Evolutionary conservation across 2,113 vertebrate genomes (phyloP).

Genomic region (Platichthys flesus): DNA sequence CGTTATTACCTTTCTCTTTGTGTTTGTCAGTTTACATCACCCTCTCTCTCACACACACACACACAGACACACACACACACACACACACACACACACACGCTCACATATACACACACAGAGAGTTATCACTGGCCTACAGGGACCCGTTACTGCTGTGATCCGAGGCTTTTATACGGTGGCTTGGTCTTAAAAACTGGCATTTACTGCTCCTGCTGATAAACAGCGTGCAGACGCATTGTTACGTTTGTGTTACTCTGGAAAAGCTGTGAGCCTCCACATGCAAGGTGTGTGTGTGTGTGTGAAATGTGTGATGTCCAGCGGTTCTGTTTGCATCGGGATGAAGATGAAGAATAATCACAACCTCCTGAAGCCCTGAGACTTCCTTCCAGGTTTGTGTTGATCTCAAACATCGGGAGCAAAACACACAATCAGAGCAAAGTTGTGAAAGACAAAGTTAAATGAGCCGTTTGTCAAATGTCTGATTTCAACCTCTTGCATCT

Average conservation of each 20-base stretch:
- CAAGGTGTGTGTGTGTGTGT: background rate
- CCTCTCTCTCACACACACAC: background rate
- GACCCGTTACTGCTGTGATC: slow-evolving; percentile 69
- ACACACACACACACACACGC: background rate
- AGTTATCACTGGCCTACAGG: slow-evolving; percentile 71
- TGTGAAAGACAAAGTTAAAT: no score
- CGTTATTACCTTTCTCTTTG: slow-evolving; percentile 57
- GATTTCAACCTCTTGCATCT: no score
- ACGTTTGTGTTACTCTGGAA: slow-evolving; percentile 6
- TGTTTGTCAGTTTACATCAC: background rate
- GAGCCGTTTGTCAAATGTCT: no score
- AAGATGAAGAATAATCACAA: no score
- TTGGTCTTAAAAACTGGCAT: slow-evolving; percentile 71
- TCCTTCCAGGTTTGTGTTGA: no score
- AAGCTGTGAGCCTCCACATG: background rate
- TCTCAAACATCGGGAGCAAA: no score
- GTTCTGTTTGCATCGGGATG: no score
- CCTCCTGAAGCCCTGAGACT: no score
- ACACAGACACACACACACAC: no score
- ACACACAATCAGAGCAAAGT: no score
- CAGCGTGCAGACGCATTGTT: slow-evolving; percentile 20
- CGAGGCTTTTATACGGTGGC: slow-evolving; percentile 68
- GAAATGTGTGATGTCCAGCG: background rate
- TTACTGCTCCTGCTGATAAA: slow-evolving; percentile 68
- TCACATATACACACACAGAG: slow-evolving; percentile 4